Conservation (phyloP, 2,113 vertebrate species). For the Hemiscyllium ocellatum region DNA sequence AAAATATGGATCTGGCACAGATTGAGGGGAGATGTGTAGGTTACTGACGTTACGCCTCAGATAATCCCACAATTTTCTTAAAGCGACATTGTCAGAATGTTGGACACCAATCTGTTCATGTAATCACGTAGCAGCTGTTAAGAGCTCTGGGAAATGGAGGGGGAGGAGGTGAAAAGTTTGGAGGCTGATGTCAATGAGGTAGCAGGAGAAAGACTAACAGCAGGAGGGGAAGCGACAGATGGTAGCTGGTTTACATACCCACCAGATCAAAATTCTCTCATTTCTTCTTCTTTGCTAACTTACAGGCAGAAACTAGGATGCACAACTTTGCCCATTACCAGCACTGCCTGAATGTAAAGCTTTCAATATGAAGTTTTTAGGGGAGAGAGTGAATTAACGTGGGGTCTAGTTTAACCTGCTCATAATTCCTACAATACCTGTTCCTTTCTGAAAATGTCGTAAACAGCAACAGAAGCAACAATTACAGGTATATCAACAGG, state of each 20-base stretch:
- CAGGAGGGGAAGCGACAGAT: background rate
- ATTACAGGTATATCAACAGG: background rate
- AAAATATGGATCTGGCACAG: background rate
- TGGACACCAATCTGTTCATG: background rate
- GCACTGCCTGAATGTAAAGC: background rate
- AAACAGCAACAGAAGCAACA: background rate
- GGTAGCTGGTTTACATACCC: background rate
- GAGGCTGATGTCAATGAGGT: constrained; percentile 1
- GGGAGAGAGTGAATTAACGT: background rate
- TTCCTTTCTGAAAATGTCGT: background rate
- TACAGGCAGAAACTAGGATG: background rate
- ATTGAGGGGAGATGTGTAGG: background rate
- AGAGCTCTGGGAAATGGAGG: background rate
- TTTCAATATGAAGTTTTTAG: background rate
- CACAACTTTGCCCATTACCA: background rate
- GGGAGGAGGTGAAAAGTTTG: background rate
- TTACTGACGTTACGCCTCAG: background rate
- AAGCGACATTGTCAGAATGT: background rate
- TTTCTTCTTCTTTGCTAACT: background rate
- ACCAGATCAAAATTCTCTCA: background rate
- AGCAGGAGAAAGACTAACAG: background rate
- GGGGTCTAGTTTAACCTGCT: background rate
- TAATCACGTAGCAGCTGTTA: background rate
- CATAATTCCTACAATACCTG: background rate
- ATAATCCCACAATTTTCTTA: background rate